Evolutionary conservation across 2,113 vertebrate species (phyloP), one percentile per base, ranked within the genome.

Genomic region (Gulo gulo): DNA sequence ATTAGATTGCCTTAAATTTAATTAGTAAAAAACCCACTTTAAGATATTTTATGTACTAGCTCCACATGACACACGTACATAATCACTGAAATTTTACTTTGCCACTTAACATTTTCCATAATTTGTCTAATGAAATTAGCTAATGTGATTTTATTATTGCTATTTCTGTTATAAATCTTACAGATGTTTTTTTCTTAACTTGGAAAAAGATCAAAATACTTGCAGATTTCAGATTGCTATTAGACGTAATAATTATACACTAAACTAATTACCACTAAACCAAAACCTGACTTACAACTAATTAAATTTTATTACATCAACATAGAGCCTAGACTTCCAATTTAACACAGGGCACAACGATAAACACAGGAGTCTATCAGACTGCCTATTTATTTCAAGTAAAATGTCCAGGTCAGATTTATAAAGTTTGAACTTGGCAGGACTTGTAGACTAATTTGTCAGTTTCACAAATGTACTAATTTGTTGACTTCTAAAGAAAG

Each of bases 211-310:
- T 98, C 98, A 98, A 98, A 98, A 98, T 98, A 97, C 97, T 98
- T 98, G 92, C 96, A 98, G 96, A 98, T 98, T 98, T 99, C 96
- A 97, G 95, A 98, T 97, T 97, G 97, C 97, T 98, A 98, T 98
- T 98, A 98, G 98, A 98, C 95, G 96, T 98, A 98, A 99, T 98
- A 99, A 99, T 99, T 99, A 99, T 97, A 98, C 93, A 97, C 98
- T 98, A 98, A 99, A 98, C 98, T 99, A 99, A 99, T 99, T 98
- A 98, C 98, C 98, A 97, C 97, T 98, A 98, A 98, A 97, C 98
- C 95, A 98, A 98, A 99, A 98, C 97, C 98, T 98, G 97, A 98
- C 98, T 98, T 99, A 96, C 18, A 98, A 98, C 98, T 98, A 98
- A 99, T 99, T 99, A 98, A 97, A 98, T 98, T 98, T 98, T 99